Conservation (phyloP, 2,113 vertebrate genomes). For the Chaetorhynchus papuensis region DNA sequence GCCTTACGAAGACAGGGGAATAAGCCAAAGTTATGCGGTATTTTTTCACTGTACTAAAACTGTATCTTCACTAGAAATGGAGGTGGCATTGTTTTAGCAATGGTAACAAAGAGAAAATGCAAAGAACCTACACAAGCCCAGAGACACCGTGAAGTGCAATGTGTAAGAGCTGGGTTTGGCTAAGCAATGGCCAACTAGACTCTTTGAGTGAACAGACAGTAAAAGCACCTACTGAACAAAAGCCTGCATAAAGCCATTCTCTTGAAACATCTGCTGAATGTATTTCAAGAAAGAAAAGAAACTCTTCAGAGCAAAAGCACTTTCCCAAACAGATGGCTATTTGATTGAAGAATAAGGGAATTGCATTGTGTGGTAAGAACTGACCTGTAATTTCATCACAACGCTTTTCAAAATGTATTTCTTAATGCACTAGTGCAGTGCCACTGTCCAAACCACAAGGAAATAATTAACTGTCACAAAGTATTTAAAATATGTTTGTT, state of each 20-base stretch:
- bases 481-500: not conserved
- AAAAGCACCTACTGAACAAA: not conserved
- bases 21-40: not conserved
- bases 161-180: not conserved
- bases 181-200: fast-evolving
- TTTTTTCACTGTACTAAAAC: not conserved
- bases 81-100: not conserved
- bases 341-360: slow-evolving; percentile 36
- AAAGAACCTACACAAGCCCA: not conserved
- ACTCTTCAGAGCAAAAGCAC: not conserved
- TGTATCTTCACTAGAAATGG: not conserved
- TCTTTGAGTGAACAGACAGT: not conserved
- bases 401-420: not conserved
- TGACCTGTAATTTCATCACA: slow-evolving; percentile 28
- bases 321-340: slow-evolving; percentile 35
- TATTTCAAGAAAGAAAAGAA: slow-evolving; percentile 3
- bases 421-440: not conserved
- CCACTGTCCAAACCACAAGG: not conserved
- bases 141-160: fast-evolving
- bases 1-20: not conserved
- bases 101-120: not conserved
- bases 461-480: slow-evolving; percentile 6
- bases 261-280: slow-evolving; percentile 16
- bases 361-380: not conserved
- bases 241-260: not conserved